Evolutionary conservation across 2,113 vertebrate genomes (phyloP).

Genomic region (Copsychus sechellarum): DNA sequence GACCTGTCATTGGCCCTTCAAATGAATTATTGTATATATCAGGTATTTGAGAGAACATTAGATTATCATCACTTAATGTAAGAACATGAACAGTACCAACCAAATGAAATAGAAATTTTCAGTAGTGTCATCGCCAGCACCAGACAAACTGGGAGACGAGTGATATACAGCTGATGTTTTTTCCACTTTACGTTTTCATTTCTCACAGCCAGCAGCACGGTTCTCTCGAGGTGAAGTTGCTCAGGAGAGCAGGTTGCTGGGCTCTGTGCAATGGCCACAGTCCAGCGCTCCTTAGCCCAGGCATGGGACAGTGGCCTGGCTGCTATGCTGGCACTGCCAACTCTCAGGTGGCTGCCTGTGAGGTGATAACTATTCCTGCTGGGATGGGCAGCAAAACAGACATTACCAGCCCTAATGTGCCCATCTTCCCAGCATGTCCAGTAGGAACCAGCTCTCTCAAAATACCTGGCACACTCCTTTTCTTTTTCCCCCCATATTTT

Average conservation of each 20-base stretch:
- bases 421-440: not conserved
- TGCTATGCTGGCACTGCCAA: not conserved
- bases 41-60: not conserved
- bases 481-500: not conserved
- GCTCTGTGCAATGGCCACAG: not conserved
- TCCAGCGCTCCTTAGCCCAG: not conserved
- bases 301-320: not conserved
- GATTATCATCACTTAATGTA: not conserved
- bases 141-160: not conserved
- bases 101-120: not conserved
- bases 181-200: not conserved
- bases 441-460: not conserved
- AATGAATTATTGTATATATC: not conserved
- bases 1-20: not conserved
- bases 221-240: not conserved
- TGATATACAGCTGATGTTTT: not conserved
- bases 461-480: fast-evolving
- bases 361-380: conserved; percentile 17
- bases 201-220: not conserved
- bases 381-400: not conserved
- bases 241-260: not conserved
- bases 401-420: not conserved
- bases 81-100: not conserved
- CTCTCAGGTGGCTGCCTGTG: not conserved
- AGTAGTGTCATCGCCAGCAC: not conserved